Evolutionary conservation across 2,888 invertebrate species (phyloP), one percentile per base, ranked within the genome.

Genomic region (Ophion obscuratus): DNA sequence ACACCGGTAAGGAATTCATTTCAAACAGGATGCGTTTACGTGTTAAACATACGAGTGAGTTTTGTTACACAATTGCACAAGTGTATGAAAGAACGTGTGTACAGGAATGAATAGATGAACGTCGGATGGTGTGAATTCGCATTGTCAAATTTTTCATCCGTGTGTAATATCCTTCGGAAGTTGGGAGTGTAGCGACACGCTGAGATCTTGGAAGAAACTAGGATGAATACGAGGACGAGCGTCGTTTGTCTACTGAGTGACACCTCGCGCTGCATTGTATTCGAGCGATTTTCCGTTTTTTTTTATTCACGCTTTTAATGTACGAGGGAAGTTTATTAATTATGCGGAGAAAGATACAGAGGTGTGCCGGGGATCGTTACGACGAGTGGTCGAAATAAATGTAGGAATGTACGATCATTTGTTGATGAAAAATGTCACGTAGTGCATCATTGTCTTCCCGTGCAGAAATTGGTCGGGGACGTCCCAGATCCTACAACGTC

Each of bases 161-260:
- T 77, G 53, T 66, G 82, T 74, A 75, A 75, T 75, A 79, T 80
- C 83, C 83, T 84, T 80, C 70, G 68, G 79, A 84, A 83, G 74
- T 70, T 61, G 53, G 36, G 20, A 71, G 20, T 62, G n/a, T 70
- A 14, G 70, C 75, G 59, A 17, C 7, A 70, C 27, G 36, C 36
- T 62, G 68, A 62, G 74, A 75, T 62, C 36, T 44, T 6, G 44
- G 70, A 71, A 7, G 44, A 31, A 77, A 27, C 57, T 20, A 61
- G 62, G 67, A 77, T 61, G 53, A 80, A 59, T 66, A 64, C 75
- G 68, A 64, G 53, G 75, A 81, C 74, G 31, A 57, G 24, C 27
- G 71, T 80, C 64, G 64, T 80, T 61, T 57, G 57, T 79, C 70
- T 75, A 40, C n/a, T 44, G 2, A 53, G 68, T 68, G 74, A 84